Evolutionary conservation across 2,113 vertebrate genomes (phyloP).

Genomic region (Poicephalus meyeri): DNA sequence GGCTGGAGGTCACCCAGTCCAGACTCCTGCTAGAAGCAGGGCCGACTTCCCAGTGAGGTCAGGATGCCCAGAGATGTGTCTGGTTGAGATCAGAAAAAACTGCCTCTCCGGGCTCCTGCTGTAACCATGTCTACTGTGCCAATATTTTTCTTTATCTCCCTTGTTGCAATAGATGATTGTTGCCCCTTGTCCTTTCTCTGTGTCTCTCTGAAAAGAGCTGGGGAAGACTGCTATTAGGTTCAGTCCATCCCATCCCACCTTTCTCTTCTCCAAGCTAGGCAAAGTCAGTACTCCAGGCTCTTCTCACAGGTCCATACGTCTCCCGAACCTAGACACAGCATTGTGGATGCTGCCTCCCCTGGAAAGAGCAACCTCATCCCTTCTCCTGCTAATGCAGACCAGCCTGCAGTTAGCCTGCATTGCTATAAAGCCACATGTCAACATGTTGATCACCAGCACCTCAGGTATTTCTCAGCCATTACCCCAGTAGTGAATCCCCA

Average conservation of each 20-base stretch:
- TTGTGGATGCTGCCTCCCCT: not conserved
- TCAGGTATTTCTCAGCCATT: not conserved
- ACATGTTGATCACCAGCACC: not conserved
- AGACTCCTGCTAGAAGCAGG: not conserved
- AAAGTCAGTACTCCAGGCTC: not conserved
- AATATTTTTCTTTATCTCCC: fast-evolving
- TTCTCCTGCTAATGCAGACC: not conserved
- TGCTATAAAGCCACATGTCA: not conserved
- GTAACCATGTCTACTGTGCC: not conserved
- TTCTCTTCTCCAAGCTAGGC: not conserved
- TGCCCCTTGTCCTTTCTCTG: not conserved
- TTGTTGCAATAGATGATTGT: not conserved
- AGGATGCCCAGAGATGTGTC: not conserved
- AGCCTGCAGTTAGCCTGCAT: not conserved
- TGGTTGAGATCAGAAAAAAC: not conserved
- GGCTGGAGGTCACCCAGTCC: not conserved
- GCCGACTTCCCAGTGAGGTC: not conserved
- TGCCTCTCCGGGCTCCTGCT: not conserved
- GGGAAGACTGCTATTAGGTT: not conserved
- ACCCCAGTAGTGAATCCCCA: not conserved
- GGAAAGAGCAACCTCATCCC: not conserved
- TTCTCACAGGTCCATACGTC: not conserved
- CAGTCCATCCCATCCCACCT: not conserved
- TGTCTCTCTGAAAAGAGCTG: not conserved
- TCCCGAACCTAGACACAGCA: not conserved